These are phyloP conservation scores for Microcebus lehilahytsara DNA, from an alignment of 2,113 vertebrate species.

Conservation along the genomic window DNA sequence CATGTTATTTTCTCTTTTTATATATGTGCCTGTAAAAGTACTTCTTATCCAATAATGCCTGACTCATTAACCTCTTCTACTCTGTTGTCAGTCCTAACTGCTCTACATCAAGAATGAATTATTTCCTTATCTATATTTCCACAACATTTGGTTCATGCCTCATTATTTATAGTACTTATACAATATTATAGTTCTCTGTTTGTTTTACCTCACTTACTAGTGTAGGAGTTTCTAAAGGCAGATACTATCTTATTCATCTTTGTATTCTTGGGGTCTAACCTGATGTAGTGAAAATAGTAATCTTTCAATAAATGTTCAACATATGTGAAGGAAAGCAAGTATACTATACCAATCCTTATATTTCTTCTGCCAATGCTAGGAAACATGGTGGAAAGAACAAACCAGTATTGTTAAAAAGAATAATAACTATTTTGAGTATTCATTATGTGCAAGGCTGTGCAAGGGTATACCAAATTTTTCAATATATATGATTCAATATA, in stretches of 20 bases:
- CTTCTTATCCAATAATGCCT: not conserved
- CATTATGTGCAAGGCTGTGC: not conserved
- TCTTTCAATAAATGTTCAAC: slow-evolving; percentile 32
- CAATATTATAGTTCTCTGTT: slow-evolving; percentile 16
- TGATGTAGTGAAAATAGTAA: slow-evolving; percentile 56
- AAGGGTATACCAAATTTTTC: slow-evolving; percentile 1
- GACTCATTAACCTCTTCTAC: slow-evolving; percentile 53
- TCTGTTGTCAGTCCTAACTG: slow-evolving; percentile 45
- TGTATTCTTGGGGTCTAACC: slow-evolving; percentile 47
- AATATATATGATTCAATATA: not conserved
- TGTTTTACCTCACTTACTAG: slow-evolving; percentile 33
- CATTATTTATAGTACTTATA: slow-evolving; percentile 51
- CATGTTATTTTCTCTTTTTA: slow-evolving; percentile 55
- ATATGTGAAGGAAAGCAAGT: slow-evolving; percentile 29
- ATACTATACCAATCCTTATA: not conserved
- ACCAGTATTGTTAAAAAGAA: slow-evolving; percentile 14
- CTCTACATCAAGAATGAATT: slow-evolving; percentile 51
- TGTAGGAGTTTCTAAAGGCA: slow-evolving; percentile 39
- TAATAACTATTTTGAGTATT: not conserved
- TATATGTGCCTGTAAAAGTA: slow-evolving; percentile 40
- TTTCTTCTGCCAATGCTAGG: slow-evolving; percentile 51
- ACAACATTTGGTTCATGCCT: slow-evolving; percentile 53
- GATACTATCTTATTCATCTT: slow-evolving; percentile 54
- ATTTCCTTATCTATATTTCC: slow-evolving; percentile 47
- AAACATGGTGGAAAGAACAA: slow-evolving; percentile 30